Conservation (phyloP, 2,113 vertebrate species). For the Blennius ocellaris region DNA sequence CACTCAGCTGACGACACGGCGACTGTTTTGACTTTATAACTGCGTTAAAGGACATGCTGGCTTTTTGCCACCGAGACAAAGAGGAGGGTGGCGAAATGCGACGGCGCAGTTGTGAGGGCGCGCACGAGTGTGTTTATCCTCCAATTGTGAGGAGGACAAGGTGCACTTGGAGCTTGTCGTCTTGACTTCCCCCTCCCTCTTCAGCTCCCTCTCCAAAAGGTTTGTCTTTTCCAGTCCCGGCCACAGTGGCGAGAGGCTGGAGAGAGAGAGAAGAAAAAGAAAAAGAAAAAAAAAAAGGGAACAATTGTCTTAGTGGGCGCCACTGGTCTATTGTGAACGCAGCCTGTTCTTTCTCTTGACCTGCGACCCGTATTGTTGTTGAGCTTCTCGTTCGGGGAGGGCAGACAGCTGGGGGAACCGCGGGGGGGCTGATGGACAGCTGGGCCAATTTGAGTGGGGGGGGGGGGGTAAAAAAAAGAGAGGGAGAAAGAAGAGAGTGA, state of each 20-base stretch:
- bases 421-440: conserved; percentile 84
- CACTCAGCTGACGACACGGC: conserved; percentile 53
- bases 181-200: conserved; percentile 57
- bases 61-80: conserved; percentile 71
- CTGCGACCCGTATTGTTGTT: conserved; percentile 85
- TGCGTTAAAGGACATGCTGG: conserved; percentile 60
- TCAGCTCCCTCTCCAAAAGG: conserved; percentile 75
- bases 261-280: too few relatives aligned
- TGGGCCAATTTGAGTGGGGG: conserved; percentile 79
- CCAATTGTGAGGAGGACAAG: conserved; percentile 60
- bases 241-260: conserved; percentile 60
- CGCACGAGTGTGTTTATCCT: conserved; percentile 71
- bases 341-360: conserved; percentile 90
- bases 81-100: conserved; percentile 55
- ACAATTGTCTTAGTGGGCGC: conserved; percentile 84
- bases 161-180: conserved; percentile 69
- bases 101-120: conserved; percentile 61
- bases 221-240: conserved; percentile 85
- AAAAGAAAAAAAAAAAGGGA: conserved; percentile 83
- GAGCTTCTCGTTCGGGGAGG: conserved; percentile 77
- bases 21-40: conserved; percentile 68
- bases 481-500: conserved; percentile 56
- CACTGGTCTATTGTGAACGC: conserved; percentile 86
- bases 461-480: conserved; percentile 11
- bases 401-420: conserved; percentile 80